Percentiles rank a stretch among this genome's conserved stretches.
Conservation (phyloP, 2,113 vertebrate genomes). For the Poecilia latipinna region DNA sequence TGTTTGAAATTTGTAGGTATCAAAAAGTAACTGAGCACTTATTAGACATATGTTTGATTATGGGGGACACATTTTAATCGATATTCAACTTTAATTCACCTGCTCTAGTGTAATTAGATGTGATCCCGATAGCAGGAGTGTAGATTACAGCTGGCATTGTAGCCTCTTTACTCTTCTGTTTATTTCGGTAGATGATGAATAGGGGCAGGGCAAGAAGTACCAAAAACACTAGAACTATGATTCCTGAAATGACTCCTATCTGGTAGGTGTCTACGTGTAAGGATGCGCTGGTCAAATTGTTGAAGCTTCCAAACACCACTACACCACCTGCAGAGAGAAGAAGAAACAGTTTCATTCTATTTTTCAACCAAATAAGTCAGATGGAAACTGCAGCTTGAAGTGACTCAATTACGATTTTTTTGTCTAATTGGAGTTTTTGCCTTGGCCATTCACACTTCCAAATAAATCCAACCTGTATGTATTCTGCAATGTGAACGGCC, state of each 20-base stretch:
- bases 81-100: slow-evolving; percentile 20
- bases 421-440: too few species aligned
- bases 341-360: neutral
- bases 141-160: slow-evolving; percentile 91
- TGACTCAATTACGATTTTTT: too few species aligned
- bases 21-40: too few species aligned
- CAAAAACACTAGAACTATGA: slow-evolving; percentile 90
- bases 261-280: slow-evolving; percentile 92
- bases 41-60: too few species aligned
- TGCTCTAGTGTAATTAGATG: slow-evolving; percentile 86
- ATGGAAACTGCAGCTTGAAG: too few species aligned
- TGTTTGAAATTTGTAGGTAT: too few species aligned
- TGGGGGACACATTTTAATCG: too few species aligned
- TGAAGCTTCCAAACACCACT: slow-evolving; percentile 89
- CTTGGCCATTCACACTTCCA: too few species aligned
- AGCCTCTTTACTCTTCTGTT: slow-evolving; percentile 93
- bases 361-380: too few species aligned
- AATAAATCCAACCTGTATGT: too few species aligned
- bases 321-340: slow-evolving; percentile 82
- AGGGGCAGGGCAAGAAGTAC: slow-evolving; percentile 90
- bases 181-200: slow-evolving; percentile 93
- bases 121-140: slow-evolving; percentile 88
- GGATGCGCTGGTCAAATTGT: slow-evolving; percentile 92
- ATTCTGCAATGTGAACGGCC: too few species aligned
- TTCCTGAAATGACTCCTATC: slow-evolving; percentile 91